A percentile compares a stretch with the other conserved stretches of the same genome.
Evolutionary conservation across 2,888 invertebrate genomes (phyloP).

Genomic region (Pachymerium ferrugineum): DNA sequence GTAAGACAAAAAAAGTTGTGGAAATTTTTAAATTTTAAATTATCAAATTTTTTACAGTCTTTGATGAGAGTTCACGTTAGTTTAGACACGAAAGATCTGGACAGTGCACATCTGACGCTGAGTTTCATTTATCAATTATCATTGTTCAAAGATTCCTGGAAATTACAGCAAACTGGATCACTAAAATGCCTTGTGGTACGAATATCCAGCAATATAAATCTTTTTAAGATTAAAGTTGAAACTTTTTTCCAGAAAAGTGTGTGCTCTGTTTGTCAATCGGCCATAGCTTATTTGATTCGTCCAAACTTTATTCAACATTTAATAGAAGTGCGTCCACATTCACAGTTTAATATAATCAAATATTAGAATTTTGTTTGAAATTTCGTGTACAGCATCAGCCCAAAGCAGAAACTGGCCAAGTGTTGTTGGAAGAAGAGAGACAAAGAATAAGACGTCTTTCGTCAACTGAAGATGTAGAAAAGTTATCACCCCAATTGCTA

Average conservation of each 20-base stretch:
- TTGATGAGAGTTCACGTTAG: slow-evolving; percentile 27
- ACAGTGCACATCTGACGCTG: slow-evolving; percentile 40
- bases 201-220: neutral
- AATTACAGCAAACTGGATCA: slow-evolving; percentile 44
- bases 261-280: slow-evolving; percentile 36
- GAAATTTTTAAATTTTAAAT: neutral
- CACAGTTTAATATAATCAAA: neutral
- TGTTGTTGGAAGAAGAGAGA: slow-evolving; percentile 37
- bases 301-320: slow-evolving; percentile 46
- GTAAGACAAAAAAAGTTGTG: neutral
- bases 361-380: neutral
- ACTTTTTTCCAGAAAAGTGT: slow-evolving; percentile 35
- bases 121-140: slow-evolving; percentile 43
- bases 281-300: slow-evolving; percentile 42
- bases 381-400: neutral
- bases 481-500: slow-evolving; percentile 42
- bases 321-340: slow-evolving; percentile 44
- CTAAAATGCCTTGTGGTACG: slow-evolving; percentile 44
- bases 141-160: slow-evolving; percentile 44
- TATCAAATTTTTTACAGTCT: neutral
- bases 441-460: slow-evolving; percentile 43
- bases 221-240: neutral
- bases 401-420: neutral
- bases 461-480: slow-evolving; percentile 45
- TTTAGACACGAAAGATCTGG: slow-evolving; percentile 1